Evolutionary conservation across 2,888 invertebrate genomes (phyloP).

Genomic region (Isotomurus palustris): DNA sequence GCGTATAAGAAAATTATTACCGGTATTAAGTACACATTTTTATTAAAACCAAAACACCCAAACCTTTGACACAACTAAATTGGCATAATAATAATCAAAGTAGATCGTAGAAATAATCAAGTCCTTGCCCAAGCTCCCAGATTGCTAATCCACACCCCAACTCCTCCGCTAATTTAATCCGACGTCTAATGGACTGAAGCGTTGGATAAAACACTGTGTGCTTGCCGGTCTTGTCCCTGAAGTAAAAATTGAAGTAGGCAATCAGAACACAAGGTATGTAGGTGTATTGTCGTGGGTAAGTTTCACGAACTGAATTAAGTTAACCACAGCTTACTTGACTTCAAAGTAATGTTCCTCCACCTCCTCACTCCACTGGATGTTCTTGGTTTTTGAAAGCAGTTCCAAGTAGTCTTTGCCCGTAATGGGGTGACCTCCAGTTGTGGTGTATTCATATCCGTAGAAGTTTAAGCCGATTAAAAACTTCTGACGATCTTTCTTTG

Average conservation of each 20-base stretch:
- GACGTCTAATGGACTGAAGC: constrained; percentile 72
- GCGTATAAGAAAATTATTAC: not conserved
- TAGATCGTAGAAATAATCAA: constrained; percentile 90
- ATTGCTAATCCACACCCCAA: constrained; percentile 68
- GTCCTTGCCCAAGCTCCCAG: constrained; percentile 95
- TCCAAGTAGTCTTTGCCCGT: constrained; percentile 73
- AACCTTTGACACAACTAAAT: not conserved
- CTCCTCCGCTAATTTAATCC: constrained; percentile 72
- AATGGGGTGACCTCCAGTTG: constrained; percentile 76
- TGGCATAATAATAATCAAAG: not conserved
- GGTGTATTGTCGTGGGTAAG: not conserved
- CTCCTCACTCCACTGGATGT: constrained; percentile 69
- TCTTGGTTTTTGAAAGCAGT: constrained; percentile 67
- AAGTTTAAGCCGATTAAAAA: constrained; percentile 87
- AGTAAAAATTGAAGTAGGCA: constrained; percentile 8
- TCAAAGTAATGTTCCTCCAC: constrained; percentile 81
- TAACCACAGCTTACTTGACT: constrained; percentile 64
- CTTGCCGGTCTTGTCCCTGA: constrained; percentile 62
- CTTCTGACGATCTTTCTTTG: constrained; percentile 61
- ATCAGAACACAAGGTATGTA: not conserved
- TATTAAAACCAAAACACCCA: not conserved
- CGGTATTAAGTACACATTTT: not conserved
- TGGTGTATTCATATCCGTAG: constrained; percentile 84
- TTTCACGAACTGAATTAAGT: not conserved
- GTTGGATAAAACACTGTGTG: constrained; percentile 85